These are phyloP conservation scores for Ageneiosus marmoratus DNA, from an alignment of 2,113 vertebrate species.

Conservation along the genomic window DNA sequence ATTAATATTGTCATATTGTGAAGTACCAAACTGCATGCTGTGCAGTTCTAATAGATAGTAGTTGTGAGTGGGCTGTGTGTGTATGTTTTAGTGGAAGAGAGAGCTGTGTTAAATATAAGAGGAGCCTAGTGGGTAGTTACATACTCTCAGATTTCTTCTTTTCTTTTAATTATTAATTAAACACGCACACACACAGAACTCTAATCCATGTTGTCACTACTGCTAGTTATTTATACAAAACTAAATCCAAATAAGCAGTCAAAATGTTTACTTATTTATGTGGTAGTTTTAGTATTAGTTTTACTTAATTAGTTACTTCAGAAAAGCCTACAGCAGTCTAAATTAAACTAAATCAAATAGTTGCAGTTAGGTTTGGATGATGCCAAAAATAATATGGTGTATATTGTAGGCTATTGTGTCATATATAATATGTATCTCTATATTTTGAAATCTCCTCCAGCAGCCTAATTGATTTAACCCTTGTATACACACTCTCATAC, in stretches of 20 bases:
- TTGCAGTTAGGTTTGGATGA: not conserved
- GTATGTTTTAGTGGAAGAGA: not conserved
- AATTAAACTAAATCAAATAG: not conserved
- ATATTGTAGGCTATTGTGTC: no score
- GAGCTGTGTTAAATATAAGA: conserved; percentile 37
- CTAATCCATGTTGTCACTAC: not conserved
- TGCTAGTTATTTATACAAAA: not conserved
- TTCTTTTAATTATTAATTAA: conserved; percentile 54
- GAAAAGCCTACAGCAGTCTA: not conserved
- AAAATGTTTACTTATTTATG: not conserved
- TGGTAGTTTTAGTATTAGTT: not conserved
- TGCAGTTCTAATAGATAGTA: not conserved
- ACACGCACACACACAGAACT: not conserved
- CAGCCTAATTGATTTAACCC: no score
- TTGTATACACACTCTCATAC: no score
- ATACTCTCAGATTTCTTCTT: conserved; percentile 51
- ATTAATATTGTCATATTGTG: not conserved
- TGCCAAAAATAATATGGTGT: no score
- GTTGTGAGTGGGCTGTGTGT: not conserved
- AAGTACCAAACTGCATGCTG: not conserved
- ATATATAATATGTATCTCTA: no score
- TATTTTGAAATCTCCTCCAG: no score
- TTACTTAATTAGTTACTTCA: not conserved
- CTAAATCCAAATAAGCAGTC: not conserved
- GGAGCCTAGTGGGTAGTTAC: conserved; percentile 17